These are phyloP conservation scores for Phaethon lepturus DNA, from an alignment of 2,113 vertebrate genomes.

Conservation along the genomic window DNA sequence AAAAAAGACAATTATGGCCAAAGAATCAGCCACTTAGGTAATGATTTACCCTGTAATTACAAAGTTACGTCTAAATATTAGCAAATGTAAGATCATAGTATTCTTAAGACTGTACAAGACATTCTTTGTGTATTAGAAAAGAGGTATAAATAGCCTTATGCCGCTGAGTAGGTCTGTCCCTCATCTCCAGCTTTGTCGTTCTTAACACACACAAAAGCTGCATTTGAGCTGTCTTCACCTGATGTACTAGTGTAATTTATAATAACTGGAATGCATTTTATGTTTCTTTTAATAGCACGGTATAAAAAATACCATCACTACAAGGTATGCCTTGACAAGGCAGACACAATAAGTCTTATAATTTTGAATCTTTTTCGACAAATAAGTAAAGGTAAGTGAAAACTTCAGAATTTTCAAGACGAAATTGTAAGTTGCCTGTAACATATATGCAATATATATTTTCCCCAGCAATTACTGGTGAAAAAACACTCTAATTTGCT, in stretches of 20 bases:
- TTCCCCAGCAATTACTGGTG: background rate
- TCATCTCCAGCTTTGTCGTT: background rate
- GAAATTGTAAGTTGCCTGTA: background rate
- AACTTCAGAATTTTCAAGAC: background rate
- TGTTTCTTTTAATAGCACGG: background rate
- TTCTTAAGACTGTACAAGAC: background rate
- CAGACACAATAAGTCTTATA: background rate
- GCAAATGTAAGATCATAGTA: background rate
- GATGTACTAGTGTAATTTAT: background rate
- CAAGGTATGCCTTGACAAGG: background rate
- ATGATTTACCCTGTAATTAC: background rate
- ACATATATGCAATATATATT: background rate
- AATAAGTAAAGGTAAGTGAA: background rate
- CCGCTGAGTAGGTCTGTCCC: background rate
- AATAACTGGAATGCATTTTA: background rate
- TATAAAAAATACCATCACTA: background rate
- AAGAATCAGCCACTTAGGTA: background rate
- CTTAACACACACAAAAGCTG: background rate
- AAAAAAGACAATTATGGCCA: background rate
- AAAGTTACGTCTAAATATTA: background rate
- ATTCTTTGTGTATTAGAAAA: background rate
- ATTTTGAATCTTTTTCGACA: background rate
- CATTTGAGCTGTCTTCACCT: background rate
- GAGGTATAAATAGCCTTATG: background rate
- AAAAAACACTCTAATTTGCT: background rate